Base-by-base conservation (phyloP, 2,888 invertebrate genomes). In the Tethea ocularis region DNA sequence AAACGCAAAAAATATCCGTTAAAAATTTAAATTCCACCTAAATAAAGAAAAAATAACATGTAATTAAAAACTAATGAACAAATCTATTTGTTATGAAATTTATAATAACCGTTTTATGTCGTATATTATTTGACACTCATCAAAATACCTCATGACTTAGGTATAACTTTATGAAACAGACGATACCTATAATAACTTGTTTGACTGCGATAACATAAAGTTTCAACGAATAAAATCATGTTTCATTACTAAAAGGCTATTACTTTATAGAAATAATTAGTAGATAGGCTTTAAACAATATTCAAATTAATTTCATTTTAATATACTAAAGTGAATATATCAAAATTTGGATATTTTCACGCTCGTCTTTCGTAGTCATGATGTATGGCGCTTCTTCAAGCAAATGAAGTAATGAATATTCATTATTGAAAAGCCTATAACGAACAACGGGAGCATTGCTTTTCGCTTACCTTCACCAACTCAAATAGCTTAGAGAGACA, bases 321-420 rank as follows among this genome's bases (percentile, higher is more conserved):
- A 62, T 72, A 71, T 75, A 74, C 61, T 72, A 71, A 68, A 67
- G 68, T 64, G 68, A 46, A 46, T 69, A 74, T 74, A 68, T 60
- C 69, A 66, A 78, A 80, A 72, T 77, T 75, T 64, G 70, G 63
- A 77, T 79, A 80, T 77, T 78, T 80, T 78, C 71, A 59, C 61
- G 56, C 71, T 13, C 24, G 62, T 74, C 75, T 78, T 83, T 83
- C 75, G 73, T 82, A 74, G 72, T 67, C 75, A 74, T 87, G 83
- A 88, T 87, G 81, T 87, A 87, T 87, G 81, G 77, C 79, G 84
- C 87, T 86, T 87, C 87, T 87, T 84, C 80, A 82, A 83, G 84
- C 78, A 86, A 88, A 87, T 85, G 76, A 84, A 83, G 75, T 84
- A 78, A 87, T 88, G 86, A 88, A 88, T 88, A 88, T 88, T 86